These are phyloP conservation scores for Oxyruncus cristatus DNA, from an alignment of 2,113 vertebrate species.

Conservation along the genomic window DNA sequence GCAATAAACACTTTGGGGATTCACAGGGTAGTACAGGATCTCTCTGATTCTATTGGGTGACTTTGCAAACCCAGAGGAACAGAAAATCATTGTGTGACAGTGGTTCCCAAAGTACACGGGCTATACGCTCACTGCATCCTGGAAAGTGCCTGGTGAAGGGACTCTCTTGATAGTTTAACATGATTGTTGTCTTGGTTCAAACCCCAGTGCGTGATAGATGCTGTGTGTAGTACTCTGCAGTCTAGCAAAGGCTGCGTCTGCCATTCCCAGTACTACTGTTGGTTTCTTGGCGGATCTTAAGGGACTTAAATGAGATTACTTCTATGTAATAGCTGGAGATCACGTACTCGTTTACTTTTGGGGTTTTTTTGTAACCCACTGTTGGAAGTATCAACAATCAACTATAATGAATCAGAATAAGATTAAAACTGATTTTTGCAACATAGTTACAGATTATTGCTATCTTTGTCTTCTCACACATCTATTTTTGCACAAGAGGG, in stretches of 20 bases:
- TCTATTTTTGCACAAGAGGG: neutral
- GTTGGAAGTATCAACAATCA: neutral
- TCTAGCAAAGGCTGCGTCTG: neutral
- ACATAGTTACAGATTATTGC: neutral
- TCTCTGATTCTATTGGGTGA: neutral
- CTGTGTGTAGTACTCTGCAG: neutral
- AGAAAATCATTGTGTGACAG: neutral
- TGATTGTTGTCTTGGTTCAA: neutral
- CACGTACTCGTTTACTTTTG: neutral
- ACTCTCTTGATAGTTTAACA: neutral
- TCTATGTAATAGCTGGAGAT: neutral
- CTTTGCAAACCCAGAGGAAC: neutral
- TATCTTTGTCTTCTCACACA: neutral
- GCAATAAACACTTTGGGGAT: neutral
- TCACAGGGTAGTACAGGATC: neutral
- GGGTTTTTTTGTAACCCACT: neutral
- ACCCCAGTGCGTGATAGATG: neutral
- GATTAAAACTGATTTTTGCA: neutral
- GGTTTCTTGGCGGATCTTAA: neutral
- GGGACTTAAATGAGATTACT: neutral
- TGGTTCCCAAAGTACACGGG: neutral
- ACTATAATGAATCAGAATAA: neutral
- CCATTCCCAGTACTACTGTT: neutral
- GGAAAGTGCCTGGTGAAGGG: neutral
- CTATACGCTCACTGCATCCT: rapidly evolving